A percentile compares a stretch with the other conserved stretches of the same genome.
Conservation (phyloP, 2,888 invertebrate species). For the Trisateles emortualis region DNA sequence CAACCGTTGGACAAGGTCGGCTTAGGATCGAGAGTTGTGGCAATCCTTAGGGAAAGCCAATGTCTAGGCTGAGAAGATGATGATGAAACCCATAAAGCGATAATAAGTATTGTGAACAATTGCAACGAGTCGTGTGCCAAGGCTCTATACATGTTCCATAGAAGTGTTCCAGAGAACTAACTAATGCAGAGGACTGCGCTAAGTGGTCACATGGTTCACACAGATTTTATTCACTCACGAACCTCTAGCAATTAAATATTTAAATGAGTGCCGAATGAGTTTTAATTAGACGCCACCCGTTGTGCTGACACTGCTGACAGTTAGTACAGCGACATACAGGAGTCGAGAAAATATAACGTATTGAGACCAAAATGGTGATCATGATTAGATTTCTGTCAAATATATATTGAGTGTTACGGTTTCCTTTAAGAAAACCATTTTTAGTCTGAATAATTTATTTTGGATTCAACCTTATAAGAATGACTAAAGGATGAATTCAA, state of each 20-base stretch:
- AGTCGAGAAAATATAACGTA: neutral
- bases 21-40: too few relatives aligned
- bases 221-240: conserved; percentile 36
- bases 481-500: too few relatives aligned
- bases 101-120: too few relatives aligned
- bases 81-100: too few relatives aligned
- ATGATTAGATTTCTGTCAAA: too few relatives aligned
- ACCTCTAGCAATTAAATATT: conserved; percentile 66
- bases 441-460: too few relatives aligned
- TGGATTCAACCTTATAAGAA: too few relatives aligned
- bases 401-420: too few relatives aligned
- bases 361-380: neutral
- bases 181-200: neutral
- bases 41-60: too few relatives aligned
- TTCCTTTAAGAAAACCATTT: too few relatives aligned
- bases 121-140: neutral
- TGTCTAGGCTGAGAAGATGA: too few relatives aligned
- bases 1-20: too few relatives aligned
- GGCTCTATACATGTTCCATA: neutral
- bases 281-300: conserved; percentile 61
- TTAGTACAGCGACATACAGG: conserved; percentile 5
- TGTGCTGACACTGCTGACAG: neutral
- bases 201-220: conserved; percentile 23
- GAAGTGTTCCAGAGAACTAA: neutral
- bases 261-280: conserved; percentile 66